Conservation (phyloP, 2,113 vertebrate genomes). For the Serinus canaria region DNA sequence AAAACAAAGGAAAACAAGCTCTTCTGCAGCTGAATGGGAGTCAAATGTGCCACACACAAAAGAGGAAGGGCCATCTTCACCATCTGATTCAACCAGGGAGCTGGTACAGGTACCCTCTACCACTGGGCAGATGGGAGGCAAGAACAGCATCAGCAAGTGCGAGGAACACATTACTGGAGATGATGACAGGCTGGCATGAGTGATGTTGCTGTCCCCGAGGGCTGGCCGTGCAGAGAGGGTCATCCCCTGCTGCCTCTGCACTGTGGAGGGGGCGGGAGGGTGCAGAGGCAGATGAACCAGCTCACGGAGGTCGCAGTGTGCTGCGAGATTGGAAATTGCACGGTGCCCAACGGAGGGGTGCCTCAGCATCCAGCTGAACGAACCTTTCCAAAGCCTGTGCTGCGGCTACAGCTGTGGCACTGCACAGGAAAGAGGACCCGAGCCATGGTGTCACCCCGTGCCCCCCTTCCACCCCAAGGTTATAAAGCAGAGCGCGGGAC, state of each 20-base stretch:
- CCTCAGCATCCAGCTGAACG: fast-evolving
- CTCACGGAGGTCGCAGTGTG: fast-evolving
- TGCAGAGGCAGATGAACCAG: neutral
- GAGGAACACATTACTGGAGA: neutral
- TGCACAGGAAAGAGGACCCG: neutral
- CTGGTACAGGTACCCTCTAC: neutral
- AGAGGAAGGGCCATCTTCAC: constrained; percentile 34
- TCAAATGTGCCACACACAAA: neutral
- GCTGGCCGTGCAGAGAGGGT: neutral
- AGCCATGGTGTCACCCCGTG: neutral
- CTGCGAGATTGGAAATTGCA: neutral
- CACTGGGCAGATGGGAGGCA: neutral
- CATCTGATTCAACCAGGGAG: neutral
- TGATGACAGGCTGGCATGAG: neutral
- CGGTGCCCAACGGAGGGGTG: neutral
- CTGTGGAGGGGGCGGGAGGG: neutral
- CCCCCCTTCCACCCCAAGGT: neutral
- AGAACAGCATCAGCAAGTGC: neutral
- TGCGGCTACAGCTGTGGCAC: neutral
- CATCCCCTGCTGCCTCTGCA: neutral
- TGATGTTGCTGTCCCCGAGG: neutral
- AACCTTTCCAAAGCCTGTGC: neutral
- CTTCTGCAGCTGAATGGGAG: constrained; percentile 15
- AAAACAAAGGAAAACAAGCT: constrained; percentile 50
- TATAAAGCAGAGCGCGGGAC: neutral